Base-by-base conservation (phyloP, 2,113 vertebrate species). In the Erythrocercus mccallii region DNA sequence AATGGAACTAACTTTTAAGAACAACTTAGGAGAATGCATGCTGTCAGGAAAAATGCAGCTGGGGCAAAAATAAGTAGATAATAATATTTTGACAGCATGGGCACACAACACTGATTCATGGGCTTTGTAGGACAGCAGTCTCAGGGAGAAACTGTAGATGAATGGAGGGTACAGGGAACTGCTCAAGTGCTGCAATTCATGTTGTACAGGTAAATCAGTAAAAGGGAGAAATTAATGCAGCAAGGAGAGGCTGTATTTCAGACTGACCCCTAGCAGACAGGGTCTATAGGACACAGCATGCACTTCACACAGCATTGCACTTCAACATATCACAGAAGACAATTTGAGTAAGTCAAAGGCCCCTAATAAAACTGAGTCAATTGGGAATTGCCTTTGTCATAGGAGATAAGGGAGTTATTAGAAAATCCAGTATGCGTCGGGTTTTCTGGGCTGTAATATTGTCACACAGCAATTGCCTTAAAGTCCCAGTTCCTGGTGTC, bases 1-100 rank as follows among this genome's bases (percentile, higher is more conserved):
- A 94, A 85, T 33, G 21, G 62, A 92, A 88, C 15, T 38, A 53
- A 44, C 35, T 76, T 87, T 57, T 70, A 61, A 86, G 66, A 74
- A 42, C 0, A 3, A 54, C 30, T 87, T 61, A 82, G 62, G 33
- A 73, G 27, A 80, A 51, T 0, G 0, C n/a, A 38, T 16, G 38
- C 66, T 87, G 54, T 53, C 38, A 80, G 62, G 28, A 53, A 64
- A 85, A 92, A 51, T 57, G 27, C 24, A 71, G 25, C 76, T 57
- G 15, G 27, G 4, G 37, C 37, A 68, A 45, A 91, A 91, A 53
- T 24, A 73, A 71, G 22, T 28, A 79, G 69, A 38, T 78, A 81
- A 48, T 38, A 57, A 37, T 42, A 57, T 85, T 93, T 91, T 72
- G 50, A 50, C 33, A 27, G 42, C 33, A 6, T 17, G 38, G 54